A percentile compares a stretch with the other conserved stretches of the same genome.
These are phyloP conservation scores for Hydrocynus forskahlii DNA, from an alignment of 2,797 vertebrate genomes.

Conservation along the genomic window DNA sequence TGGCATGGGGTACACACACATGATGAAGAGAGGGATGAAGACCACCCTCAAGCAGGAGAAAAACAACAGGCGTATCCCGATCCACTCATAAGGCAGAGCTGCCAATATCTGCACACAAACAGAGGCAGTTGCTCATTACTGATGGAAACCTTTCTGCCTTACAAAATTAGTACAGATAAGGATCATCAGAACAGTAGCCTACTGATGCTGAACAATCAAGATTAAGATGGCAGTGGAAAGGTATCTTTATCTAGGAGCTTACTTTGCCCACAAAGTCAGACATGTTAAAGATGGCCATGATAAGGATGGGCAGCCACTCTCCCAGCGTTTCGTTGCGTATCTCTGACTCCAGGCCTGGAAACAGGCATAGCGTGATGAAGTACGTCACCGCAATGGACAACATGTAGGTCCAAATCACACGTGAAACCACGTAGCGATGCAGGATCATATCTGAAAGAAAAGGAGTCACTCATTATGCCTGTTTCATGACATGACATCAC, in stretches of 20 bases:
- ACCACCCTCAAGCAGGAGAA: conserved; percentile 90
- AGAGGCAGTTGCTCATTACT: not conserved
- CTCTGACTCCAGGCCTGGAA: conserved; percentile 94
- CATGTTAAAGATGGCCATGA: conserved; percentile 99
- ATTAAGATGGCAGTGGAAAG: not conserved
- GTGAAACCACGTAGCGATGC: conserved; percentile 91
- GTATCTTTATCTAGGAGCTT: conserved; percentile 50
- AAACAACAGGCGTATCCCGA: conserved; percentile 88
- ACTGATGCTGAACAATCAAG: not conserved
- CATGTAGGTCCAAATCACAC: conserved; percentile 97
- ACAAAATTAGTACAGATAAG: not conserved
- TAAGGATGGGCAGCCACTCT: conserved; percentile 97
- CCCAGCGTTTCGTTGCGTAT: conserved; percentile 88
- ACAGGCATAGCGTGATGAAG: conserved; percentile 97
- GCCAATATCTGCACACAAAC: conserved; percentile 87
- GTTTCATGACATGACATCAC: not conserved
- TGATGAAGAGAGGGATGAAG: conserved; percentile 97
- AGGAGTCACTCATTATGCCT: not conserved
- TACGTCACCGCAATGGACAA: conserved; percentile 95
- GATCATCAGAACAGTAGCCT: conserved; percentile 3
- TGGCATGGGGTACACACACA: conserved; percentile 91
- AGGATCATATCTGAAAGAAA: conserved; percentile 87
- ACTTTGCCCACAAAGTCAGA: conserved; percentile 98
- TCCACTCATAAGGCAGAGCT: conserved; percentile 92
- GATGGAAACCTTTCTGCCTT: not conserved